These are phyloP conservation scores for Drosophila micromelanica DNA, from an alignment of 1,140 invertebrate genomes.

Conservation along the genomic window DNA sequence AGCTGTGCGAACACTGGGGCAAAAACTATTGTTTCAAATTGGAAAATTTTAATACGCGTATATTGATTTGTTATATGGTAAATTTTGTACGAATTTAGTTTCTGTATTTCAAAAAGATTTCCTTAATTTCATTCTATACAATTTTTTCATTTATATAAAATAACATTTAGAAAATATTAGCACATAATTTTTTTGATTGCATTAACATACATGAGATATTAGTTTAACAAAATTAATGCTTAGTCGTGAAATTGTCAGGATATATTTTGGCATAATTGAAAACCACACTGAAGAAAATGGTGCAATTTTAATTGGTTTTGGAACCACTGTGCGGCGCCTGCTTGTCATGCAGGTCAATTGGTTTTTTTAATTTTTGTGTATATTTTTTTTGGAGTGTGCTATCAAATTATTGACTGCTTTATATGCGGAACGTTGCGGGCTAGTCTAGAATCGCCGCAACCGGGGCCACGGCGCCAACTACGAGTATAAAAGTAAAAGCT, in stretches of 20 bases:
- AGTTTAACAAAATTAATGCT: no score
- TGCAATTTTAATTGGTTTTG: slow-evolving; percentile 9
- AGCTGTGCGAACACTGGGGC: neutral
- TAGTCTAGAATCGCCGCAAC: slow-evolving; percentile 59
- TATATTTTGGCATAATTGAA: neutral
- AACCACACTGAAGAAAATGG: neutral
- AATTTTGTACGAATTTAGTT: no score
- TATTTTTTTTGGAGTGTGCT: slow-evolving; percentile 23
- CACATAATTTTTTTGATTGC: no score
- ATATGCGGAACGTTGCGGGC: slow-evolving; percentile 50
- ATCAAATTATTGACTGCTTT: slow-evolving; percentile 61
- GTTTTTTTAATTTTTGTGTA: slow-evolving; percentile 32
- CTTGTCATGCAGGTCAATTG: slow-evolving; percentile 68
- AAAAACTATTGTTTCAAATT: neutral
- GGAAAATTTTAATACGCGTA: no score
- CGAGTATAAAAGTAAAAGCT: slow-evolving; percentile 64
- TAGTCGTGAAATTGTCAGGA: no score
- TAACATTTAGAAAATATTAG: no score
- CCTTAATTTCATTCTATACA: no score
- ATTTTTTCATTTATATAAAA: no score
- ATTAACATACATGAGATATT: no score
- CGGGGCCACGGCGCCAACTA: slow-evolving; percentile 34
- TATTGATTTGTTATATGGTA: no score
- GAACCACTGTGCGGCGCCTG: slow-evolving; percentile 57
- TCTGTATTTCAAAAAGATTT: no score